Evolutionary conservation across 2,797 vertebrate species (phyloP), one percentile per base, ranked within the genome.

Genomic region (Mormyrus proboscirostris): DNA sequence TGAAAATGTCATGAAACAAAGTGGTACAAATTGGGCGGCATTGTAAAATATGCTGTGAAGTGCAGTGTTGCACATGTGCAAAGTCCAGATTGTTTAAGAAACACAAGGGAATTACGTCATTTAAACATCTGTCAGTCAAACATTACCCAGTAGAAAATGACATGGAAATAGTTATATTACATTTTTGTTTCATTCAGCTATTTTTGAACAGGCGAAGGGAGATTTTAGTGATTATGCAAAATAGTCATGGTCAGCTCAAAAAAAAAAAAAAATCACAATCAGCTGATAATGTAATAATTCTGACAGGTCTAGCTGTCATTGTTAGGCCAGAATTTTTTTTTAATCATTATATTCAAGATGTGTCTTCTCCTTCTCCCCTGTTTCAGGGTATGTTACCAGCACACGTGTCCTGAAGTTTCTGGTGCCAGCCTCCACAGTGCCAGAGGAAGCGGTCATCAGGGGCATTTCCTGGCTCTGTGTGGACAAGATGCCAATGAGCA

Each of bases 401-500:
- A 88, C 89, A 1, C 95, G 96, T 50, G 92, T 99, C 89, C 90
- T 99, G 89, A 99, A 97, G 94, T 97, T 95, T 93, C 93, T 99
- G 86, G 92, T 99, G 91, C 98, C 98, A 91, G 92, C 95, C 57
- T 94, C 96, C 33, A 92, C 95, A 86, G 95, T 99, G 93, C 96
- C 96, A 44, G 96, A 97, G 93, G 93, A 90, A 90, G 96, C 96
- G 33, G 94, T 99, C 57, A 94, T 98, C 90, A 94, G 95, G 91
- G 96, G 96, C 0, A 92, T 99, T 9, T 97, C 97, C 88, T 97
- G 95, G 97, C 92, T 99, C 33, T 96, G 96, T 91, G 94, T 95
- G 3, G 91, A 93, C 57, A 98, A 96, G 94, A 96, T 97, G 92
- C 94, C 97, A 83, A 51, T 91, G 88, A 95, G 82, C 88, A 92